Conservation (phyloP, 2,797 vertebrate species). For the Rhincodon typus region DNA sequence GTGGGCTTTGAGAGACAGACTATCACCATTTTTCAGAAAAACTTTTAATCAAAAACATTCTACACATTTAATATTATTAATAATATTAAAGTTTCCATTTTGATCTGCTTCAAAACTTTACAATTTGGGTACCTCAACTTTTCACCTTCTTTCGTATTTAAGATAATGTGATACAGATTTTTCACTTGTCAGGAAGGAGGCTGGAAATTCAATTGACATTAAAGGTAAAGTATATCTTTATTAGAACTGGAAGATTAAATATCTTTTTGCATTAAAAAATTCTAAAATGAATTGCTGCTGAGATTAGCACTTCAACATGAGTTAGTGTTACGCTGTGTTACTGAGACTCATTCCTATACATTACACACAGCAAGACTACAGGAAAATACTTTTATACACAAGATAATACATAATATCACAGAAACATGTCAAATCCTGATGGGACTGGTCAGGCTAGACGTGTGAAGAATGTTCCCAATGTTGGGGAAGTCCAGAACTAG, state of each 20-base stretch:
- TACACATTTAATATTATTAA: too few species aligned
- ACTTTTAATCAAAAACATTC: too few species aligned
- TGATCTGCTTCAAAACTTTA: too few species aligned
- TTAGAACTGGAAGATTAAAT: not conserved
- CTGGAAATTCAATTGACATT: not conserved
- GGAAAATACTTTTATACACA: not conserved
- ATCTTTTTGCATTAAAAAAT: not conserved
- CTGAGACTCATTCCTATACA: not conserved
- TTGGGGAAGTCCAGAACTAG: too few species aligned
- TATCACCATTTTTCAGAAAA: too few species aligned
- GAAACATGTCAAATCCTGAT: too few species aligned
- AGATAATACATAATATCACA: not conserved
- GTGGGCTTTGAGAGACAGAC: too few species aligned
- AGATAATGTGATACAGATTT: not conserved
- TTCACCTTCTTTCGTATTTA: not conserved
- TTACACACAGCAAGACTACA: not conserved
- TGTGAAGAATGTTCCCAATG: too few species aligned
- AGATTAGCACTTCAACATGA: not conserved
- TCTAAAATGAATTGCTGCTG: too few species aligned
- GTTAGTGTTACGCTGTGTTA: not conserved
- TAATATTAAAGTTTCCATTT: too few species aligned
- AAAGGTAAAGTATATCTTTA: not conserved
- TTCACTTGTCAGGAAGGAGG: not conserved
- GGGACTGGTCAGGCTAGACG: too few species aligned
- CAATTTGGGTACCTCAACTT: not conserved